Evolutionary conservation across 1,140 invertebrate species (phyloP).

Genomic region (Cepaea nemoralis): DNA sequence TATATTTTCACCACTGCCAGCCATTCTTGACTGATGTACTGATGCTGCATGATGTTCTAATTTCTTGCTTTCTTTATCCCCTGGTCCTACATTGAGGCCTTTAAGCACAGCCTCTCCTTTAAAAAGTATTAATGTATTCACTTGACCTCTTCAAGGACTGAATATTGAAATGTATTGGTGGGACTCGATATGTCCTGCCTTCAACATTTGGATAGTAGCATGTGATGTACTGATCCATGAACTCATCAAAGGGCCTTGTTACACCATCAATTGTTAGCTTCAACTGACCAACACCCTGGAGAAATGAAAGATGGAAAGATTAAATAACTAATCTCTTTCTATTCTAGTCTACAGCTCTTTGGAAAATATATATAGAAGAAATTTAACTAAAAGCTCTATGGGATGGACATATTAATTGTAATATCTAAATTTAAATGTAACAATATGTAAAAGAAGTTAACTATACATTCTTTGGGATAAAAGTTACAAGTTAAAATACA

Average conservation of each 20-base stretch:
- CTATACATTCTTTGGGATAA: too few relatives aligned
- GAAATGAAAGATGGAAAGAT: background rate
- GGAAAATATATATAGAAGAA: too few relatives aligned
- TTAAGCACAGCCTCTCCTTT: background rate
- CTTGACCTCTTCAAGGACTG: slow-evolving; percentile 32
- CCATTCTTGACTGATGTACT: background rate
- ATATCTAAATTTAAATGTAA: too few relatives aligned
- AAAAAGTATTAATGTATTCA: background rate
- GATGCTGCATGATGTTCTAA: background rate
- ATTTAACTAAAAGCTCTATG: too few relatives aligned
- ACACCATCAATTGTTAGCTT: slow-evolving; percentile 41
- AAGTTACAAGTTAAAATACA: too few relatives aligned
- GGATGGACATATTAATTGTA: too few relatives aligned
- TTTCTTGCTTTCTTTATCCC: background rate
- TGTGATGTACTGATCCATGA: slow-evolving; percentile 43
- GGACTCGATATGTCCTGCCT: slow-evolving; percentile 38
- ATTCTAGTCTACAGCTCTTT: too few relatives aligned
- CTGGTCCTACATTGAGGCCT: background rate
- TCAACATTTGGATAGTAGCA: slow-evolving; percentile 41
- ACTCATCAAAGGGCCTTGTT: slow-evolving; percentile 38
- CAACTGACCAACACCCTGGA: slow-evolving; percentile 34
- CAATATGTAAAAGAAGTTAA: too few relatives aligned
- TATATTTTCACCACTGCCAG: background rate
- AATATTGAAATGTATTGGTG: slow-evolving; percentile 48
- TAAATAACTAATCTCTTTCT: too few relatives aligned